phyloP scores from a whole-genome alignment of 2,113 vertebrate species.

The Nematolebias whitei region DNA sequence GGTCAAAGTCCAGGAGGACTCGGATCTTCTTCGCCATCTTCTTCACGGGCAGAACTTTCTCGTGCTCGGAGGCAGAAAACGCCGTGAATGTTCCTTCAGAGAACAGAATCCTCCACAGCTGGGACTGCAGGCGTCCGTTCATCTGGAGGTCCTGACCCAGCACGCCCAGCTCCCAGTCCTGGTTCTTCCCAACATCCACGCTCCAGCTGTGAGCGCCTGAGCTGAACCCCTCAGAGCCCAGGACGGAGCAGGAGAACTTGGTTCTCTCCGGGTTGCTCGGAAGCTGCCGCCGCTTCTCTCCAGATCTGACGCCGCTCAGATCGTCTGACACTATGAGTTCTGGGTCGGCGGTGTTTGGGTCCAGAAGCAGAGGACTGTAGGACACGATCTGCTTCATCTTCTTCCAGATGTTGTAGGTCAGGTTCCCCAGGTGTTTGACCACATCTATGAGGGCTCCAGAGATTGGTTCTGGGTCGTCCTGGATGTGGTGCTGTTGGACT shows the following conservation, averaged over 20 bases:
- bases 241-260: conserved; percentile 33
- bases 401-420: conserved; percentile 37
- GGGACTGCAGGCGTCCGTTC: not conserved
- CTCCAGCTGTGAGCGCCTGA: conserved; percentile 40
- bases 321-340: conserved; percentile 19
- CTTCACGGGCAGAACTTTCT: conserved; percentile 12
- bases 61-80: conserved; percentile 1
- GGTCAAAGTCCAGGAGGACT: conserved; percentile 41
- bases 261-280: conserved; percentile 32
- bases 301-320: conserved; percentile 18
- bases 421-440: conserved; percentile 51
- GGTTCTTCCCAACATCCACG: conserved; percentile 29
- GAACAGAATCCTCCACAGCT: conserved; percentile 49
- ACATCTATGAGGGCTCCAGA: conserved; percentile 47
- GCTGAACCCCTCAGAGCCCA: conserved; percentile 24
- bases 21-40: conserved; percentile 2
- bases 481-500: conserved; percentile 23
- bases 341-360: conserved; percentile 46
- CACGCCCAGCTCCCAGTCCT: conserved; percentile 55
- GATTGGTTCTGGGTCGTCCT: conserved; percentile 23
- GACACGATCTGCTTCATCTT: conserved; percentile 34
- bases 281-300: not conserved
- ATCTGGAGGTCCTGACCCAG: not conserved
- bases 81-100: conserved; percentile 10
- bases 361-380: conserved; percentile 46